Evolutionary conservation across 2,113 vertebrate genomes (phyloP), one percentile per base, ranked within the genome.

Genomic region (Aleadryas rufinucha): DNA sequence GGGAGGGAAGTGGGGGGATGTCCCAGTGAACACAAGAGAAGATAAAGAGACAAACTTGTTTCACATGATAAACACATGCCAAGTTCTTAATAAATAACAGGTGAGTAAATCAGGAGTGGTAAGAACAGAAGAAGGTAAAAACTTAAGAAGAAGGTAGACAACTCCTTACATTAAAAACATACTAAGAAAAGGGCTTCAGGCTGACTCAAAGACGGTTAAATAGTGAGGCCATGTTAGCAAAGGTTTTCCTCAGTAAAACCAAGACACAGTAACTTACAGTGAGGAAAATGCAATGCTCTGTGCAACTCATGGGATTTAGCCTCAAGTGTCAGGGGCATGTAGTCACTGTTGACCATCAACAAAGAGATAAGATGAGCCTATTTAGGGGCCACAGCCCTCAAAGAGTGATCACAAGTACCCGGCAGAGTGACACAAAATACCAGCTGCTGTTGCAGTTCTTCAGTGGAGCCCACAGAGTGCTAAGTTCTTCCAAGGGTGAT

Each of bases 1-100:
- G 30, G 26, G 26, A 31, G 18, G 18, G 9, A 42, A 23, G 6
- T 0, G 0, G 23, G 10, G 28, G 11, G 3, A 49, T 39, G n/a
- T 68, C 53, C 9, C 61, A 45, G 45, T 11, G 24, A 89, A 59
- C 37, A 75, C 37, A 57, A 28, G 28, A 37, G 37, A 52, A 57
- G 16, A 8, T 27, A 64, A 22, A 45, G 39, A 39, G 39, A 74
- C 31, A 33, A 63, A 61, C 35, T 42, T 52, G 13, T 18, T 94
- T 89, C 74, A 59, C 37, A 22, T 31, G 57, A 88, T 30, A 87
- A 95, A 87, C 18, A 26, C 3, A 9, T 7, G 16, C 16, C 23
- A 69, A 79, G 45, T 41, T 71, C 60, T 69, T 80, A 78, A 56
- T 37, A 87, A 92, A 35, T 35, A 44, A 19, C 9, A 33, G 42